These are phyloP conservation scores for Paramisgurnus dabryanus DNA, from an alignment of 2,113 vertebrate species.

Conservation along the genomic window DNA sequence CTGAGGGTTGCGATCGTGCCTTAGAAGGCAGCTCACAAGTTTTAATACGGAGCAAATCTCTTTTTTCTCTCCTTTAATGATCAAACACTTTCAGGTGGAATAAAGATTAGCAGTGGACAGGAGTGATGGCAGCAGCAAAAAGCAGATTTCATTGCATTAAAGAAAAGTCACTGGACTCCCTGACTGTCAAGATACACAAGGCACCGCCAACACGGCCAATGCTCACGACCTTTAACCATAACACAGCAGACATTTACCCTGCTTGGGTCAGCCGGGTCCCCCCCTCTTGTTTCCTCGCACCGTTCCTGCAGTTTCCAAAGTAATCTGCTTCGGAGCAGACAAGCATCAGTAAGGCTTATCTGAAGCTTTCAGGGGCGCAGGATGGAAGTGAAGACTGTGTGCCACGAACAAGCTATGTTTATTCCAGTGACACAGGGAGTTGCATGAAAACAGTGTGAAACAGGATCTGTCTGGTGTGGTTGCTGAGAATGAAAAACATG, in stretches of 20 bases:
- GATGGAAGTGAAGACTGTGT: slow-evolving; percentile 42
- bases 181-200: not conserved
- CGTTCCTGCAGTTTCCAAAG: slow-evolving; percentile 63
- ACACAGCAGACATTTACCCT: slow-evolving; percentile 1
- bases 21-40: not conserved
- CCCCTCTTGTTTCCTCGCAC: not conserved
- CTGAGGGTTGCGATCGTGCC: not conserved
- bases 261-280: slow-evolving; percentile 12
- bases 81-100: slow-evolving; percentile 1
- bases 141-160: slow-evolving; percentile 49
- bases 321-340: slow-evolving; percentile 71
- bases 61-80: slow-evolving; percentile 6
- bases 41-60: not conserved
- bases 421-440: not conserved
- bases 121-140: slow-evolving; percentile 48
- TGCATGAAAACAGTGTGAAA: slow-evolving; percentile 19
- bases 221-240: slow-evolving; percentile 2
- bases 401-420: not conserved
- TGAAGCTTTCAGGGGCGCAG: slow-evolving; percentile 67
- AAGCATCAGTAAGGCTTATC: slow-evolving; percentile 74
- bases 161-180: slow-evolving; percentile 21
- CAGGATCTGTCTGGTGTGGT: not conserved
- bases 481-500: not conserved
- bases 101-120: slow-evolving; percentile 11
- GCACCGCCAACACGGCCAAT: slow-evolving; percentile 6